Evolutionary conservation across 2,797 vertebrate species (phyloP), one percentile per base, ranked within the genome.

Genomic region (Microtus californicus): DNA sequence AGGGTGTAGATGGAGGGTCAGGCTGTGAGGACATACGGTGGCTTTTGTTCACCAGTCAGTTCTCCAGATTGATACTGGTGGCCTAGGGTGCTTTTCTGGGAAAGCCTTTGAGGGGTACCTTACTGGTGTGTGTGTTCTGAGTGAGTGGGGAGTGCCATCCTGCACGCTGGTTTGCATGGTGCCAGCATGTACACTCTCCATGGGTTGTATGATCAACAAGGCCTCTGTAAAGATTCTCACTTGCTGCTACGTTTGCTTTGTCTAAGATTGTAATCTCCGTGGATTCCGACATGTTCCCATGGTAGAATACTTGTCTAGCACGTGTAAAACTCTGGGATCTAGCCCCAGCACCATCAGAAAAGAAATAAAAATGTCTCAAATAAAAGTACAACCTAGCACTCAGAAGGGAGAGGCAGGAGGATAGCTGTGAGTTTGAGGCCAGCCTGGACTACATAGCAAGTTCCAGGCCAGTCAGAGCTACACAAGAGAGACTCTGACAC

Each of bases 141-240:
- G 80, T 19, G n/a, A 43, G 23, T 40, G 11, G 15, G 31, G 63
- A 37, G 27, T 43, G 45, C 48, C 31, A 34, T 23, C 13, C 17
- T 14, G 13, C 1, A 4, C 67, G 48, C 29, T 12, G 3, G n/a
- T 86, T 10, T 71, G 7, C 65, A 67, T 1, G 6, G 63, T 10
- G 3, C 54, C 54, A 80, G 54, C 1, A 4, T 15, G 12, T 25
- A 27, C 6, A 63, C 25, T 43, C 0, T 51, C 2, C 4, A 0
- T 45, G 17, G 29, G 19, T 37, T 89, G 43, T 25, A 29, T 0
- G 3, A 15, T 86, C 63, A 45, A 2, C 29, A 65, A 65, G 48
- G 59, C 5, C 71, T 88, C 77, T 89, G 14, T 31, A 69, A 91
- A 89, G 67, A 48, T 34, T 43, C 34, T 37, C 37, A 31, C 4